Base-by-base conservation (phyloP, 53 echinoderm and acorn worm species). In the Mesocentrotus franciscanus region DNA sequence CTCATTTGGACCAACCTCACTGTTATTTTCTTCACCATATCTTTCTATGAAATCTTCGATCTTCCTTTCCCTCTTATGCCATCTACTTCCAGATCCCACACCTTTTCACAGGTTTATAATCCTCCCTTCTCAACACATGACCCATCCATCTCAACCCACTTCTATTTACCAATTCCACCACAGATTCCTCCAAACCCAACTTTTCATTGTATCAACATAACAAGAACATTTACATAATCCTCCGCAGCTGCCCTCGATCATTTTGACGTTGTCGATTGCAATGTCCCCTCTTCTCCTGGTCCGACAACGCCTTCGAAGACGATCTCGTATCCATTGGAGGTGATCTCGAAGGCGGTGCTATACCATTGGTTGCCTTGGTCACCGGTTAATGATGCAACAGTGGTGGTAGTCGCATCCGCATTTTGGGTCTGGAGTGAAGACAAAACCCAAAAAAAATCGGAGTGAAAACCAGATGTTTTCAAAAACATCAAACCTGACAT, bases 281-380 rank as follows among this genome's bases (percentile, higher is more conserved):
- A 98, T 98, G 71, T 98, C 98, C 7, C 98, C 60, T 96, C 94
- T 92, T 97, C 96, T n/a, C 97, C 98, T 71, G 85, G 89, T 22
- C 97, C 98, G 27, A 97, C 96, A 14, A 94, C 95, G 17, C 96
- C 98, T 92, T 98, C 98, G 87, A 98, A 96, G n/a, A 96, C 95
- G 12, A 98, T 92, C 92, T 96, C 96, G 60, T 96, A 98, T 49
- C 95, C 93, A 35, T 93, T 94, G 61, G 27, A 64, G 0, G 96
- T 94, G 3, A 84, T 62, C 70, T 94, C 94, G 36, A 94, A 17
- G 13, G 97, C 79, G 0, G 89, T 75, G 72, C 93, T 93, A 18
- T 96, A 96, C 96, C 97, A 97, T 71, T 90, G 92, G 95, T 96
- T 96, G 59, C 97, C 97, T 13, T 79, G 93, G 95, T 97, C 90